Evolutionary conservation across 2,888 invertebrate genomes (phyloP), one percentile per base, ranked within the genome.

Genomic region (Petrolisthes manimaculis): DNA sequence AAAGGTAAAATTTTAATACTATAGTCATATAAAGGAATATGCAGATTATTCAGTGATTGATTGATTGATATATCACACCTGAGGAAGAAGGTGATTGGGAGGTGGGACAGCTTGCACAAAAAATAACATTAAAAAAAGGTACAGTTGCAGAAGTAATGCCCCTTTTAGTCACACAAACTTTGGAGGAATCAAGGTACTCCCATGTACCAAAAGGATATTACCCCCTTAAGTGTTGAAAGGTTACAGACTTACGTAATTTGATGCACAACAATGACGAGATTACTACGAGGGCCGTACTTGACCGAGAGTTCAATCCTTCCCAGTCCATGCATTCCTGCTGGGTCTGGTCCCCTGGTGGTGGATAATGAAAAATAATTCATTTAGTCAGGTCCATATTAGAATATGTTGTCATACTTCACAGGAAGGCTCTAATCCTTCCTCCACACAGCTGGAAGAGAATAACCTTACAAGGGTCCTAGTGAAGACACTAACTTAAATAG

Each of bases 281-380:
- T 95, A 93, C 97, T 97, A 84, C 97, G 94, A 92, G 96, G 95
- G 92, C 97, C 97, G 94, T 97, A 98, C 85, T 96, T 95, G 75
- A 98, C 94, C 0, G 97, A 97, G 81, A 98, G 93, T 92, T 97
- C 95, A 91, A 98, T 96, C 90, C 96, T 95, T 0, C 97, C 97
- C 86, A 97, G 93, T 14, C 96, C 96, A 74, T 95, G 94, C 91
- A 96, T 96, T 0, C 96, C 96, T n/a, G 95, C 94, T 0, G 95
- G 95, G 92, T 78, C 77, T 51, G 71, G n/a, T 5, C n/a, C 55
- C 67, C 84, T 84, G 84, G 83, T 80, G 51, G 61, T 14, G 61
- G 18, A 61, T 18, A 61, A 61, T 9, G 61, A 3, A 61, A 61
- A 61, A 61, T 18, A 75, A 75, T 75, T 18, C n/a, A 75, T 14